Evolutionary conservation across 1,140 invertebrate species (phyloP).

Genomic region (Araneus ventricosus): DNA sequence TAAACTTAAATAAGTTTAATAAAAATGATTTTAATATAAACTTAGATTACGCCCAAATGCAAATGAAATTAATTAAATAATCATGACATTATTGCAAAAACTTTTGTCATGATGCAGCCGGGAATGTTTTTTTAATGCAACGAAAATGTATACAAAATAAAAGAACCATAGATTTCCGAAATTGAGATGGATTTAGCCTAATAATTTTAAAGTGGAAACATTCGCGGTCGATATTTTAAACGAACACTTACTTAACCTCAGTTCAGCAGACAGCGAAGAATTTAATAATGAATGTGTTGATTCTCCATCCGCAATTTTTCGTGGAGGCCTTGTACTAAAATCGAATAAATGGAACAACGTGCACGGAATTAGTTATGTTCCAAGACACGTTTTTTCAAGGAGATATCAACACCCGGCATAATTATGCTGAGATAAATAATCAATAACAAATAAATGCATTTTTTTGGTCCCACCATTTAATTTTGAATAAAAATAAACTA

Average conservation of each 20-base stretch:
- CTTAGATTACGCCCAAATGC: neutral
- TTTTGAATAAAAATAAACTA: neutral
- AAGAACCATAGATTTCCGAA: too few relatives aligned
- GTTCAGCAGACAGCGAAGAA: neutral
- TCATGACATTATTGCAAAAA: too few relatives aligned
- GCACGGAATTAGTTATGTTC: neutral
- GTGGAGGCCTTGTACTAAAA: slow-evolving; percentile 4
- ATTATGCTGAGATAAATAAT: neutral
- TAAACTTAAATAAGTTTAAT: neutral
- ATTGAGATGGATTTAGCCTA: too few relatives aligned
- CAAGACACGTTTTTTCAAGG: neutral
- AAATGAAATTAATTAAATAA: neutral
- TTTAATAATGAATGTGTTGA: slow-evolving; percentile 17
- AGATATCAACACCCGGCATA: neutral
- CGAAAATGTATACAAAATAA: too few relatives aligned
- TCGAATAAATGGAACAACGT: slow-evolving; percentile 9
- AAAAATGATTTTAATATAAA: neutral
- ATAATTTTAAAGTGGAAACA: neutral
- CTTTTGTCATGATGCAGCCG: too few relatives aligned
- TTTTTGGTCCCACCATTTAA: neutral
- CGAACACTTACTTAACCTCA: neutral
- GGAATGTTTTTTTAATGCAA: too few relatives aligned
- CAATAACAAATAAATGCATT: neutral
- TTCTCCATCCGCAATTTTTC: neutral
- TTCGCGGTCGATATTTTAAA: neutral